phyloP scores from a whole-genome alignment of 2,888 invertebrate genomes.

The Amphipyra berbera region DNA sequence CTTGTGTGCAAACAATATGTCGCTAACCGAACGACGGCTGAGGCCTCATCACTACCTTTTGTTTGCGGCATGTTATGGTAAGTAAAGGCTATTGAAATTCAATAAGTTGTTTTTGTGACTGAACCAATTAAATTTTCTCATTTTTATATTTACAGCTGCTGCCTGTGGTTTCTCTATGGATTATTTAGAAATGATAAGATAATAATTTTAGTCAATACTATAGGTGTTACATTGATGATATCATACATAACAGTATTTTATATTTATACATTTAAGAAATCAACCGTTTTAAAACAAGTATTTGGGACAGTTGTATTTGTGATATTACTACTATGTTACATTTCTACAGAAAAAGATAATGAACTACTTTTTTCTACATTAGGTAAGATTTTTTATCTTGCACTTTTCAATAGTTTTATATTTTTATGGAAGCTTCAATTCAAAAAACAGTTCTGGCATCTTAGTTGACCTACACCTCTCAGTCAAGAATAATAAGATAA shows the following conservation, averaged over 20 bases:
- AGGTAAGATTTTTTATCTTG: constrained; percentile 85
- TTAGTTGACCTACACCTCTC: no score
- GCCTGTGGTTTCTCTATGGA: constrained; percentile 95
- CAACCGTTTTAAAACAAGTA: constrained; percentile 91
- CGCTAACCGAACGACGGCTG: constrained; percentile 93
- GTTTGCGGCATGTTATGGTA: constrained; percentile 94
- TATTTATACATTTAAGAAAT: constrained; percentile 93
- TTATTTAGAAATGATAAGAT: constrained; percentile 92
- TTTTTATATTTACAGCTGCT: constrained; percentile 89
- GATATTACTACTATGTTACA: constrained; percentile 89
- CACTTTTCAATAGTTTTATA: no score
- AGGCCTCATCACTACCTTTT: constrained; percentile 94
- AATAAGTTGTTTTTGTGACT: constrained; percentile 6
- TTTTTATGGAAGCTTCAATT: no score
- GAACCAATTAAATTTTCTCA: constrained; percentile 27
- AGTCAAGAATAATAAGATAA: no score
- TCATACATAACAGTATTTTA: constrained; percentile 93
- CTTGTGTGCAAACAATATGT: constrained; percentile 94
- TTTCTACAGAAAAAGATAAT: constrained; percentile 88
- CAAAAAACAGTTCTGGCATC: no score
- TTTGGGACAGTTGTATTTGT: constrained; percentile 87
- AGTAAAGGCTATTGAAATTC: constrained; percentile 70
- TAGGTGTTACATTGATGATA: constrained; percentile 93
- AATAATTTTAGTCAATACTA: constrained; percentile 93
- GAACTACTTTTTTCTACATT: constrained; percentile 89